Evolutionary conservation across 2,113 vertebrate species (phyloP), one percentile per base, ranked within the genome.

Genomic region (Mola mola): DNA sequence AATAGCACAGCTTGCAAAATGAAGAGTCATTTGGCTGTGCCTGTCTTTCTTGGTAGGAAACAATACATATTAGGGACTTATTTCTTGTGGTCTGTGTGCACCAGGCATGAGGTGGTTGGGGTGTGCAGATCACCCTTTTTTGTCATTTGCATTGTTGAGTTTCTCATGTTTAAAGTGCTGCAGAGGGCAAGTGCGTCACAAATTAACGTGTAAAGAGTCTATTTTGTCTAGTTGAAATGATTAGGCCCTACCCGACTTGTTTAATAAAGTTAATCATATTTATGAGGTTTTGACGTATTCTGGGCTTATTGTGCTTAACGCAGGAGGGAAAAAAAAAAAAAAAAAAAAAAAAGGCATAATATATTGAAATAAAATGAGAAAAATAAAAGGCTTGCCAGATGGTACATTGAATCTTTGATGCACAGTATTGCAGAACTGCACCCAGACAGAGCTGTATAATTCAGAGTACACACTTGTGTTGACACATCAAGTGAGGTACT

Each of bases 71-170:
- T 2, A 3, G n/a, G 34, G 16, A 41, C 13, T 8, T 56, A 42
- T 22, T n/a, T 44, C 38, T 15, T 19, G 22, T 12, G 16, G 40
- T 42, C 36, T 17, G 40, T 83, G 78, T 91, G 82, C 72, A 72
- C 20, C 34, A 25, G 69, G 88, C 80, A 13, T 61, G 52, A 47
- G 20, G 74, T 88, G 85, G 83, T 70, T 88, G 87, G 84, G 72
- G 52, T 85, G 88, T 89, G 90, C 90, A 90, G 91, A 82, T 86
- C 86, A 85, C 87, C 87, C 88, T 92, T 91, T 73, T 73, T 57
- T 48, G 60, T 66, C 58, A 37, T 72, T 82, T 72, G 37, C 38
- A 33, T 73, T 81, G 53, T 57, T 62, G 12, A 74, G 65, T 63
- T 66, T 74, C 60, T 69, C 47, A 34, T 40, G 29, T 55, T 66